phyloP scores from a whole-genome alignment of 2,888 invertebrate species.

The Lathronympha strigana region DNA sequence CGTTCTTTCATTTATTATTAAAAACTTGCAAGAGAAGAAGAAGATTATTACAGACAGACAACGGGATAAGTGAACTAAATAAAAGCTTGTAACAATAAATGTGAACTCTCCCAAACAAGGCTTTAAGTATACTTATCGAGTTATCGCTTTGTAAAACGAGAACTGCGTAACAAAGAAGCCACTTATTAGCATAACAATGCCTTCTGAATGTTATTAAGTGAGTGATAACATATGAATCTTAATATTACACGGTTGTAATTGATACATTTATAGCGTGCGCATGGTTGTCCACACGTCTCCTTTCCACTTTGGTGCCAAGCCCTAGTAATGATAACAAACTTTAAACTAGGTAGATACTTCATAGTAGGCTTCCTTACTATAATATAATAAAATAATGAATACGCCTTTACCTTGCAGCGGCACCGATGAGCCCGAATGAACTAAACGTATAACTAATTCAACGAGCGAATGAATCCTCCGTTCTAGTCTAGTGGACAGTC shows the following conservation, averaged over 20 bases:
- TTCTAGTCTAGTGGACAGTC: too few relatives aligned
- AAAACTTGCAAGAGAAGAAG: too few relatives aligned
- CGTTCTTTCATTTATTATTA: too few relatives aligned
- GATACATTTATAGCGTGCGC: background rate
- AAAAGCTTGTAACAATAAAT: too few relatives aligned
- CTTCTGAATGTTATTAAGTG: background rate
- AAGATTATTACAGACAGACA: too few relatives aligned
- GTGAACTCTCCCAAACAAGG: too few relatives aligned
- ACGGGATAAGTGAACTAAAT: too few relatives aligned
- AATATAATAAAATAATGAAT: too few relatives aligned
- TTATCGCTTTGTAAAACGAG: slow-evolving; percentile 25
- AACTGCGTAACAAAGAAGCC: slow-evolving; percentile 44
- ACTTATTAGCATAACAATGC: slow-evolving; percentile 40
- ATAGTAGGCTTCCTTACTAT: background rate
- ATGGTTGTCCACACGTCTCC: slow-evolving; percentile 1
- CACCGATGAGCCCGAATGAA: too few relatives aligned
- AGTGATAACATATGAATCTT: background rate
- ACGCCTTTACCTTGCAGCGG: too few relatives aligned
- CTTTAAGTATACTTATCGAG: background rate
- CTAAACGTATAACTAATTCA: too few relatives aligned
- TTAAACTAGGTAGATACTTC: background rate
- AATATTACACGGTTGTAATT: background rate
- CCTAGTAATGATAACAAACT: background rate
- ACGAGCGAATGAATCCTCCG: too few relatives aligned
- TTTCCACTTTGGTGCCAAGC: background rate